These are phyloP conservation scores for Bombyx mori DNA, from an alignment of 1,140 invertebrate species.

Conservation along the genomic window DNA sequence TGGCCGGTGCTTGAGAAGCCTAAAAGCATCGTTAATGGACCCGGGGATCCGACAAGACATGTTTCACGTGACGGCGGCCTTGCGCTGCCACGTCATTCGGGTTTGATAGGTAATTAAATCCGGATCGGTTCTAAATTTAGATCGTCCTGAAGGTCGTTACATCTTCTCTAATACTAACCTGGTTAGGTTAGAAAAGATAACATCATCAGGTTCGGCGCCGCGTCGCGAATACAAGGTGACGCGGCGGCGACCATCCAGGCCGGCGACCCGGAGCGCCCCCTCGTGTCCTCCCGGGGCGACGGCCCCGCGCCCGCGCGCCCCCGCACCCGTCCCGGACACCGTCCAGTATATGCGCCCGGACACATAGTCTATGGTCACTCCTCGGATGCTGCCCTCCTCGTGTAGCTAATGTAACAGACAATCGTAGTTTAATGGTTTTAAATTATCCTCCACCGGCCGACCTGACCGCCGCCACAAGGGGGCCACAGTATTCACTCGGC, in stretches of 20 bases:
- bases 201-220: constrained; percentile 34
- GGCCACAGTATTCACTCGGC: too few relatives aligned
- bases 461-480: too few relatives aligned
- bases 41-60: too few relatives aligned
- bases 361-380: constrained; percentile 85
- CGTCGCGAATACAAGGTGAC: constrained; percentile 25
- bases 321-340: constrained; percentile 10
- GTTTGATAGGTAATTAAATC: too few relatives aligned
- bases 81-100: too few relatives aligned
- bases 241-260: constrained; percentile 34
- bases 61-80: too few relatives aligned
- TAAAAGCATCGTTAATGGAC: too few relatives aligned
- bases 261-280: constrained; percentile 18
- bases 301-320: not conserved
- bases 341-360: constrained; percentile 80
- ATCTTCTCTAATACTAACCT: constrained; percentile 8
- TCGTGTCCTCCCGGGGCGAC: not conserved
- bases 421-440: too few relatives aligned
- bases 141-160: too few relatives aligned
- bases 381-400: constrained; percentile 75
- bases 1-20: too few relatives aligned
- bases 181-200: constrained; percentile 30
- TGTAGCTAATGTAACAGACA: constrained; percentile 20
- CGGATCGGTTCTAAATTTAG: too few relatives aligned
- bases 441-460: too few relatives aligned